These are phyloP conservation scores for Cavia porcellus DNA, from an alignment of 2,113 vertebrate genomes.

Conservation along the genomic window DNA sequence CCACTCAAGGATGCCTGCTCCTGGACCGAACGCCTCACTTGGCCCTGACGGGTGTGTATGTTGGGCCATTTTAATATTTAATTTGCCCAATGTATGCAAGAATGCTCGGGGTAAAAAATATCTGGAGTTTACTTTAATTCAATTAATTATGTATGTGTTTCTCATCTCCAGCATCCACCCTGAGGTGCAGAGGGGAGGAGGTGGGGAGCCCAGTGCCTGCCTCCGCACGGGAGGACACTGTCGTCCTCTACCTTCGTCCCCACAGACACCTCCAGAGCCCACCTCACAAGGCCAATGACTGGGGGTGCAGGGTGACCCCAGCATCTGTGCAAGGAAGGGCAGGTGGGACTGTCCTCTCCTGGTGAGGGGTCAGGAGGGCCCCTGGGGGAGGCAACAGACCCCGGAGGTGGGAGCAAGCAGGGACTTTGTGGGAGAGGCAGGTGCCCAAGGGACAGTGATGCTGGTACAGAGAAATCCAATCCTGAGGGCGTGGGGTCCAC, in stretches of 20 bases:
- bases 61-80: not conserved
- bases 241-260: not conserved
- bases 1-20: fast-evolving
- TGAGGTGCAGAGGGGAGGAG: not conserved
- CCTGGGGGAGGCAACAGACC: not conserved
- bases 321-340: not conserved
- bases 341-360: no score
- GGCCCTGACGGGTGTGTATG: fast-evolving
- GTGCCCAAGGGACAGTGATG: fast-evolving
- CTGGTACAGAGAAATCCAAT: fast-evolving
- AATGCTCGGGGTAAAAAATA: not conserved
- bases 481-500: not conserved
- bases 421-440: fast-evolving
- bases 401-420: fast-evolving
- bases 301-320: fast-evolving
- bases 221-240: no score
- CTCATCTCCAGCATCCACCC: fast-evolving
- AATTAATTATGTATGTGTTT: not conserved
- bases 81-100: not conserved
- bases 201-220: no score
- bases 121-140: not conserved
- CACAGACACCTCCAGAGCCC: fast-evolving
- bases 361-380: not conserved
- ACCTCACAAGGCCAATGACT: fast-evolving
- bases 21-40: fast-evolving